Percentiles rank a stretch among this genome's conserved stretches.
Evolutionary conservation across 2,888 invertebrate species (phyloP).

Genomic region (Himalopsyche japonica): DNA sequence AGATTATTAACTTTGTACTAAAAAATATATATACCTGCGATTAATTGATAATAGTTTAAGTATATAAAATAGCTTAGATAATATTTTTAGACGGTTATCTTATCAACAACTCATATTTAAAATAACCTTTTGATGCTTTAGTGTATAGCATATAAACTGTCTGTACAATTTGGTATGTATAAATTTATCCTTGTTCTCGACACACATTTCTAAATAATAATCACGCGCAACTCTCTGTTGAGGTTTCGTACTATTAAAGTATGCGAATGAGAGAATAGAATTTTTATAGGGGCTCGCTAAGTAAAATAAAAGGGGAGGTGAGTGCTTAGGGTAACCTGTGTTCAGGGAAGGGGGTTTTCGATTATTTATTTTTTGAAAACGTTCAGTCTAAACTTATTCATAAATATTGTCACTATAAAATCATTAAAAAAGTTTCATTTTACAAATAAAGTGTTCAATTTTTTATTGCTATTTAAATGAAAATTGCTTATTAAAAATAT

Average conservation of each 20-base stretch:
- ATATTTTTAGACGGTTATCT: too few relatives aligned
- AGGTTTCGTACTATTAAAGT: slow-evolving; percentile 26
- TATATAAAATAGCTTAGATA: too few relatives aligned
- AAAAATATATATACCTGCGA: too few relatives aligned
- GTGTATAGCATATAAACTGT: neutral
- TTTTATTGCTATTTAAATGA: too few relatives aligned
- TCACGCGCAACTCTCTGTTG: neutral
- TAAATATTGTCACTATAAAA: too few relatives aligned
- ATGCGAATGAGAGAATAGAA: slow-evolving; percentile 16
- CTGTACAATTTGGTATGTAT: neutral
- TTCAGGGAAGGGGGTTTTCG: neutral
- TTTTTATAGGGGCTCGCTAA: slow-evolving; percentile 37
- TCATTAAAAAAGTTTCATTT: too few relatives aligned
- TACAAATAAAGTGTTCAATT: too few relatives aligned
- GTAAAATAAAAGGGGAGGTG: slow-evolving; percentile 32
- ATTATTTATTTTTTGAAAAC: neutral
- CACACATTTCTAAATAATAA: neutral
- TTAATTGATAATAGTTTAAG: too few relatives aligned
- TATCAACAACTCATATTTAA: too few relatives aligned
- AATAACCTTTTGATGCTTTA: neutral
- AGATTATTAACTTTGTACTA: too few relatives aligned
- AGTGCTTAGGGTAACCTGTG: slow-evolving; percentile 8
- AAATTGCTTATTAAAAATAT: too few relatives aligned
- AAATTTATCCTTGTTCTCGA: neutral
- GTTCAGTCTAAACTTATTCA: too few relatives aligned